A percentile compares a stretch with the other conserved stretches of the same genome.
These are phyloP conservation scores for Drosophila rellima DNA, from an alignment of 2,888 invertebrate genomes.

Conservation along the genomic window DNA sequence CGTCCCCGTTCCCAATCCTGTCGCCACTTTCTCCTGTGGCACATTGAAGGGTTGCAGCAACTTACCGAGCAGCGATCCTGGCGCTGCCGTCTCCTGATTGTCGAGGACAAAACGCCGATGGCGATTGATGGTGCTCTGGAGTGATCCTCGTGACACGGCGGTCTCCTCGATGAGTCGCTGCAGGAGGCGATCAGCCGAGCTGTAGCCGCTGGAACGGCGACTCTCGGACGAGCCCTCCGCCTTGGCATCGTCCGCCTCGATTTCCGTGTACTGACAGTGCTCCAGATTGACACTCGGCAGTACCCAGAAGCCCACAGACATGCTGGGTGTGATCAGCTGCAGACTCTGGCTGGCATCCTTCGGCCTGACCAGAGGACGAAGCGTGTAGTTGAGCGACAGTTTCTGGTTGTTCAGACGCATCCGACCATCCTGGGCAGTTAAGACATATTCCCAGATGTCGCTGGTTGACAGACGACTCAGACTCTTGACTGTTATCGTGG, in stretches of 20 bases:
- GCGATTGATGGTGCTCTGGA: slow-evolving; percentile 69
- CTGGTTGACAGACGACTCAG: slow-evolving; percentile 86
- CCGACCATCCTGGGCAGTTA: slow-evolving; percentile 86
- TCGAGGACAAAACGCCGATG: slow-evolving; percentile 77
- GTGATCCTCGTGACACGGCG: slow-evolving; percentile 65
- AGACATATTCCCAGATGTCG: slow-evolving; percentile 87
- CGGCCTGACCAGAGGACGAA: slow-evolving; percentile 87
- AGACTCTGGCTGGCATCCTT: slow-evolving; percentile 87
- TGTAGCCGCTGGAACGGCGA: slow-evolving; percentile 61
- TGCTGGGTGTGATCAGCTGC: slow-evolving; percentile 88
- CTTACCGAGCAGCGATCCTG: slow-evolving; percentile 47
- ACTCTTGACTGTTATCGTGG: slow-evolving; percentile 87
- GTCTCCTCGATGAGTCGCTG: slow-evolving; percentile 83
- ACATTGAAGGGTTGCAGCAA: slow-evolving; percentile 55
- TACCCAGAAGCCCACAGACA: slow-evolving; percentile 91
- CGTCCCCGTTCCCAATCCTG: slow-evolving; percentile 1
- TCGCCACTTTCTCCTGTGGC: neutral
- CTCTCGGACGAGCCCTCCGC: slow-evolving; percentile 55
- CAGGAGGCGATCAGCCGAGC: slow-evolving; percentile 80
- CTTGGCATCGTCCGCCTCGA: slow-evolving; percentile 64
- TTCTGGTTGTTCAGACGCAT: slow-evolving; percentile 88
- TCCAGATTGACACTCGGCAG: slow-evolving; percentile 89
- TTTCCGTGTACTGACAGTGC: slow-evolving; percentile 86
- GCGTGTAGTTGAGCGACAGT: slow-evolving; percentile 87
- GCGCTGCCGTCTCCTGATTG: slow-evolving; percentile 38